Evolutionary conservation across 1,140 invertebrate genomes (phyloP).

Genomic region (Diuraphis noxia): DNA sequence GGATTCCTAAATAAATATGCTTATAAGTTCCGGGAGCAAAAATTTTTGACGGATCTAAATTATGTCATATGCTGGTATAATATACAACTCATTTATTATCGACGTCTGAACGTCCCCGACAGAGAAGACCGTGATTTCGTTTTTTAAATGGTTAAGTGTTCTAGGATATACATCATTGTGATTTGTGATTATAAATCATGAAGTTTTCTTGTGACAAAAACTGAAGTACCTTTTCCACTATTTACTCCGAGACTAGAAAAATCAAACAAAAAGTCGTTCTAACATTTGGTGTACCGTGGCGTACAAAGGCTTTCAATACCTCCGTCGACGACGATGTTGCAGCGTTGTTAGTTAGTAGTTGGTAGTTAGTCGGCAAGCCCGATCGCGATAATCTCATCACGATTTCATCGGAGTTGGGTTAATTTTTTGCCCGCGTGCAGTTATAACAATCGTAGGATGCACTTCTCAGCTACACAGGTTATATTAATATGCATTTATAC

Average conservation of each 20-base stretch:
- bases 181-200: no score
- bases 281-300: not conserved
- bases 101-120: no score
- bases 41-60: no score
- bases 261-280: not conserved
- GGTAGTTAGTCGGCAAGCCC: not conserved
- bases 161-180: no score
- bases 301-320: not conserved
- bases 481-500: not conserved
- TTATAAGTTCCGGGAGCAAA: not conserved
- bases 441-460: not conserved
- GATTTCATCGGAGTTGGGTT: not conserved
- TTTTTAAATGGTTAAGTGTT: no score
- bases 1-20: not conserved
- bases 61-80: no score
- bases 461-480: not conserved
- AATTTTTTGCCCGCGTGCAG: not conserved
- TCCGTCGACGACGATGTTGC: not conserved
- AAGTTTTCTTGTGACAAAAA: no score
- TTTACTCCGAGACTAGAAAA: no score
- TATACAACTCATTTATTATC: no score
- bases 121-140: no score
- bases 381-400: not conserved
- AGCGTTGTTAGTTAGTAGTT: no score
- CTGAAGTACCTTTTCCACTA: no score